These are phyloP conservation scores for Stegodyphus mimosarum DNA, from an alignment of 1,140 invertebrate species.

Conservation along the genomic window DNA sequence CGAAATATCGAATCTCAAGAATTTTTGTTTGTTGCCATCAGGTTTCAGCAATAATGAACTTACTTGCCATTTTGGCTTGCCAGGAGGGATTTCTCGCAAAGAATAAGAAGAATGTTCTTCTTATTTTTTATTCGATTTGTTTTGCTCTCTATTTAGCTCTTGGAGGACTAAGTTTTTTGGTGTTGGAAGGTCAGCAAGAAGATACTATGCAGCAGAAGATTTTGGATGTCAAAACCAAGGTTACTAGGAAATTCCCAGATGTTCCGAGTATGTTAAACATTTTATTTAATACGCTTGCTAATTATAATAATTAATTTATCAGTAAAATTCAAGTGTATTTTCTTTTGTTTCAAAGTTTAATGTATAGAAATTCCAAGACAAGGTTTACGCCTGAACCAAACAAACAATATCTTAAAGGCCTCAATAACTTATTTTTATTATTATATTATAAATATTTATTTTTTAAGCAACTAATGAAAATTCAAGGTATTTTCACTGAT, in stretches of 20 bases:
- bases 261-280: slow-evolving; percentile 25
- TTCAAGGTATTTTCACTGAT: too few species aligned
- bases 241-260: neutral
- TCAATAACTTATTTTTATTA: too few species aligned
- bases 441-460: too few species aligned
- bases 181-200: slow-evolving; percentile 8
- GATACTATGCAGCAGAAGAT: neutral
- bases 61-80: neutral
- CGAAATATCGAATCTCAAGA: slow-evolving; percentile 18
- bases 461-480: too few species aligned
- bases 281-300: too few species aligned
- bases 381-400: too few species aligned
- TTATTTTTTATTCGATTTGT: neutral
- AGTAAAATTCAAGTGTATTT: too few species aligned
- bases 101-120: neutral
- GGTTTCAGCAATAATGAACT: neutral
- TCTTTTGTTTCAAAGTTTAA: too few species aligned
- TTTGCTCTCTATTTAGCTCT: neutral
- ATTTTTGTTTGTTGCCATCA: neutral
- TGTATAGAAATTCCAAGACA: too few species aligned
- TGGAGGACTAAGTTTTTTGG: neutral
- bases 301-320: too few species aligned
- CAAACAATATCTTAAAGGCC: too few species aligned
- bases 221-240: neutral
- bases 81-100: neutral